Percentiles rank a stretch among this genome's conserved stretches.
Conservation (phyloP, 2,797 vertebrate species). For the Macropus fuliginosus region DNA sequence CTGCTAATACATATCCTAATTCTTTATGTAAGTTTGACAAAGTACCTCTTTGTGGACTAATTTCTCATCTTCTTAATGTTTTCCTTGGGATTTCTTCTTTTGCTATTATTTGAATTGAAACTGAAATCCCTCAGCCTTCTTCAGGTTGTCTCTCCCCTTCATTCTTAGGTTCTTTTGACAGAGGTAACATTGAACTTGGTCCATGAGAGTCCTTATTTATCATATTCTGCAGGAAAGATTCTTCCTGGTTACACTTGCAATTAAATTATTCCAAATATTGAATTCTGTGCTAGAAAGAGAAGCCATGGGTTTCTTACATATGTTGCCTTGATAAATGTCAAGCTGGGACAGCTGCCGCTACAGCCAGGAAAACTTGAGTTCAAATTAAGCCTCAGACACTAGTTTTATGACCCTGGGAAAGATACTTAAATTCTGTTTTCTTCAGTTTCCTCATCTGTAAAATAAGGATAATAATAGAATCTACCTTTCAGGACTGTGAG, state of each 20-base stretch:
- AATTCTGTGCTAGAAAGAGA: neutral
- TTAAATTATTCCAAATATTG: neutral
- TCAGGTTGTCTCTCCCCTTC: conserved; percentile 51
- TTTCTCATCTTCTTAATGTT: conserved; percentile 71
- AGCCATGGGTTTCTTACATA: neutral
- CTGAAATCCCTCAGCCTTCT: conserved; percentile 26
- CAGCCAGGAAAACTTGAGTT: too few relatives aligned
- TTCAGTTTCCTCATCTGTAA: neutral
- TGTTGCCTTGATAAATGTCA: neutral
- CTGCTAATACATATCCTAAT: conserved; percentile 72
- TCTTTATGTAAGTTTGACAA: conserved; percentile 74
- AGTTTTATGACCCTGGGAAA: too few relatives aligned
- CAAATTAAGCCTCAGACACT: too few relatives aligned
- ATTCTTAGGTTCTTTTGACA: conserved; percentile 41
- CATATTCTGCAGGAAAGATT: neutral
- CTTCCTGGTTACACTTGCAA: neutral
- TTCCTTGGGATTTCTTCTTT: conserved; percentile 62
- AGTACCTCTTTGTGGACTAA: conserved; percentile 65
- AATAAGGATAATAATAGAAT: neutral
- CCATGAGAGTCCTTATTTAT: conserved; percentile 44
- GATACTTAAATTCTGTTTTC: neutral
- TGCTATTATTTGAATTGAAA: conserved; percentile 48
- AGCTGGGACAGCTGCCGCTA: neutral
- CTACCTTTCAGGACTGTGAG: neutral
- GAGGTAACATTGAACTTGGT: conserved; percentile 50